Percentiles rank a stretch among this genome's conserved stretches.
phyloP scores from a whole-genome alignment of 2,113 vertebrate genomes.

The Sakesphorus luctuosus region DNA sequence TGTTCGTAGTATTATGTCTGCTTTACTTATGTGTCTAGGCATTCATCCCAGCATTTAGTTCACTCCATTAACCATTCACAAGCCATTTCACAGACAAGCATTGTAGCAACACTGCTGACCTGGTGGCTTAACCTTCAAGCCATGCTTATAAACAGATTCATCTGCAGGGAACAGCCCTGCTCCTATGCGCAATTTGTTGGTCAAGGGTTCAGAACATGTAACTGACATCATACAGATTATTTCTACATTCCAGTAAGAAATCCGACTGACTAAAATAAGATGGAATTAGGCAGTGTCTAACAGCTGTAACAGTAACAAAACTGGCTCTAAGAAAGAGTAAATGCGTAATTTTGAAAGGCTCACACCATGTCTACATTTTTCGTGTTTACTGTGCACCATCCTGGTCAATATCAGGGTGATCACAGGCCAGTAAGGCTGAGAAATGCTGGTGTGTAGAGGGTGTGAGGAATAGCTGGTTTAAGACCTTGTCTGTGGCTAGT shows the following conservation, averaged over 20 bases:
- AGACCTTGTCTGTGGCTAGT: not conserved
- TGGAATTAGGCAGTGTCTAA: not conserved
- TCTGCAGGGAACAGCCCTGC: not conserved
- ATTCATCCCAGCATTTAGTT: not conserved
- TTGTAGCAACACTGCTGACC: not conserved
- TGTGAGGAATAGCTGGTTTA: not conserved
- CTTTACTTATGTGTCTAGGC: not conserved
- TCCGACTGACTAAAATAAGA: not conserved
- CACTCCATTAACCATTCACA: not conserved
- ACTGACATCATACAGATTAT: not conserved
- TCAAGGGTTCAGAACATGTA: not conserved
- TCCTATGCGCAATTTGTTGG: not conserved
- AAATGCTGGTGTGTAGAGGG: not conserved
- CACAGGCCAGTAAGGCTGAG: not conserved
- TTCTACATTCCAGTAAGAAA: not conserved
- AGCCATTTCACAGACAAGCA: not conserved
- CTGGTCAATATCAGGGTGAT: not conserved
- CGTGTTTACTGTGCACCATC: not conserved
- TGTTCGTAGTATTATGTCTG: not conserved
- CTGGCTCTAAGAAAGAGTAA: not conserved
- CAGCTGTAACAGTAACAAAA: not conserved
- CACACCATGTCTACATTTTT: not conserved
- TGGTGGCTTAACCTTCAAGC: not conserved
- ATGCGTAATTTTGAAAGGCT: not conserved
- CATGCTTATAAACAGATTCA: not conserved